Evolutionary conservation across 1,140 invertebrate genomes (phyloP), one percentile per base, ranked within the genome.

Genomic region (Drosophila arizonae): DNA sequence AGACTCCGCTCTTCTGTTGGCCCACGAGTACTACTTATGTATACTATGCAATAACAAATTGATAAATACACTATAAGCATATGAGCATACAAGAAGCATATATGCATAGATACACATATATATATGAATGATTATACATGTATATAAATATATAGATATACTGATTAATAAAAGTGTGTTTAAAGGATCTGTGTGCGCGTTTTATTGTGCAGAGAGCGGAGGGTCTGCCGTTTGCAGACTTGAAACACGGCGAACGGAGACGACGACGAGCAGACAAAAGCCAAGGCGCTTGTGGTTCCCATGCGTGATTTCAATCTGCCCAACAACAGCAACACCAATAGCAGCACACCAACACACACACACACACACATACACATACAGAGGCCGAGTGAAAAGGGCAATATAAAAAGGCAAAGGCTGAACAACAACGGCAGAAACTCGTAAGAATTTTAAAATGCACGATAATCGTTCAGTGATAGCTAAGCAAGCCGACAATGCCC

Each of bases 401-500:
- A 86, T 81, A 86, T 81, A 81, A 86, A 61, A 78, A 85, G 81
- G 72, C 45, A 74, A 79, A 75, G 79, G 62, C 79, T 74, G 62
- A 71, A 64, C 68, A 76, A 54, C 75, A 65, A 63, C 60, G 64
- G 75, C 81, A 80, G 82, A 90, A 87, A 90, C 90, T 90, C 89
- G 81, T 90, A 90, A 90, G 90, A 90, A 90, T 90, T 90, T 91
- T 91, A 91, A 91, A 91, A 91, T 91, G 86, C 90, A 90, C 84
- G 90, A 91, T 91, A 91, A 91, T 91, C 90, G 90, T 86, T 90
- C 89, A 86, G 85, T 90, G 89, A 90, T 90, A 90, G 89, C 89
- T 81, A 86, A 88, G 89, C 89, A 77, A 85, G 89, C 89, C 88
- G 88, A 90, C 87, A 88, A 88, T 80, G 86, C 77, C 64, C 68